Evolutionary conservation across 2,797 vertebrate genomes (phyloP), one percentile per base, ranked within the genome.

Genomic region (Spondyliosoma cantharus): DNA sequence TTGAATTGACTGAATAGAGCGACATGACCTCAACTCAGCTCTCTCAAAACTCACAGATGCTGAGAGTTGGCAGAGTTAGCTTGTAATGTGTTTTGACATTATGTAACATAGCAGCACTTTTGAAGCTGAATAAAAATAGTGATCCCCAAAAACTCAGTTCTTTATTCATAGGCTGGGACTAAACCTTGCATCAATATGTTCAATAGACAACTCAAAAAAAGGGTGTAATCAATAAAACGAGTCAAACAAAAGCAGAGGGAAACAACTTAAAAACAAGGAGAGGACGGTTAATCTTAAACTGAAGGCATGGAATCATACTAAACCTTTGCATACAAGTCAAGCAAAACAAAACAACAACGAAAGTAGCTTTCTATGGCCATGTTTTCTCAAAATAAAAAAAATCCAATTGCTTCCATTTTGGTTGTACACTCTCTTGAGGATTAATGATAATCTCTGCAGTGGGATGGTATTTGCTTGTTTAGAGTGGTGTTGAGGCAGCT

Each of bases 321-420:
- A 92, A 92, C 84, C 78, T 70, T 84, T 81, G 74, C 82, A 71
- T 80, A 78, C 59, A 71, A 71, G 76, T 62, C 37, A 82, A 81
- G 76, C 83, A 20, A 87, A 87, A 82, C 52, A 49, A 86, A 74
- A 54, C 59, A 20, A 52, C 20, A 69, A 71, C 15, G 60, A 65
- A 80, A 76, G 60, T 37, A 80, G 75, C 37, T 87, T 87, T 80
- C 78, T 85, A 90, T 93, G 91, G 93, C 90, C 74, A 59, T 88
- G 86, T 85, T 87, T 76, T 78, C 71, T 81, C 78, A 79, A 79
- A 88, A 71, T 25, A 43, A 58, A 71, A 76, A 80, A 71, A 88
- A 77, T 71, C 78, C n/a, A 81, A 87, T 76, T 50, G 61, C 50
- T 82, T 84, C 76, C 67, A n/a, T 76, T 86, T 88, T 86, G 77